Evolutionary conservation across 2,113 vertebrate genomes (phyloP).

Genomic region (Oncorhynchus tshawytscha): DNA sequence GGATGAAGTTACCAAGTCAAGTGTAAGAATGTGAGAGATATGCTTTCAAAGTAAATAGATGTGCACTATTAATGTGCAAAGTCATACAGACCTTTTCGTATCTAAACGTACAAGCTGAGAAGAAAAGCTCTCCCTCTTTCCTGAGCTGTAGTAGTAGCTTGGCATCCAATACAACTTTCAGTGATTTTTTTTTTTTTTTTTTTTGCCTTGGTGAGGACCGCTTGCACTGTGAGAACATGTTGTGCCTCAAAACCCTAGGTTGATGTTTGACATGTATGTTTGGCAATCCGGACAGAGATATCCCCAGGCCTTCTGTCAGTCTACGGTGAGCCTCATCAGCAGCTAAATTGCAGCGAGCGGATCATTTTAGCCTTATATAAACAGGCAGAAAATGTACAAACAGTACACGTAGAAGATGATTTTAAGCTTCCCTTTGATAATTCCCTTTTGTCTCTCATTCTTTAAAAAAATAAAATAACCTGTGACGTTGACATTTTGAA

Average conservation of each 20-base stretch:
- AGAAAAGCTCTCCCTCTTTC: too few species aligned
- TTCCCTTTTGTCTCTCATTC: slow-evolving; percentile 16
- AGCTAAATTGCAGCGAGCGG: slow-evolving; percentile 37
- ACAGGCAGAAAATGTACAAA: not conserved
- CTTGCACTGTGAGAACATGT: slow-evolving; percentile 21
- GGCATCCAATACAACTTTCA: not conserved
- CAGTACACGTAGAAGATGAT: slow-evolving; percentile 9
- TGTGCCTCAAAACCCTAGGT: not conserved
- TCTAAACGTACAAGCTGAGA: slow-evolving; percentile 46
- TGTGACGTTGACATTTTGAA: slow-evolving; percentile 22
- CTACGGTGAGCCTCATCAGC: slow-evolving; percentile 13
- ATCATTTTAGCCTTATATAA: slow-evolving; percentile 39
- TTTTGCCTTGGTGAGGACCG: not conserved
- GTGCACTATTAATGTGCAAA: slow-evolving; percentile 54
- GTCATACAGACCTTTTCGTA: slow-evolving; percentile 59
- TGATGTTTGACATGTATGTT: slow-evolving; percentile 16
- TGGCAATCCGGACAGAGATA: slow-evolving; percentile 38
- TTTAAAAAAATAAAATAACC: slow-evolving; percentile 15
- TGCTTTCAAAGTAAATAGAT: slow-evolving; percentile 71
- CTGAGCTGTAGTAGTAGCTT: not conserved
- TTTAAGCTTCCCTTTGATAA: slow-evolving; percentile 13
- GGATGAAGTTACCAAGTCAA: slow-evolving; percentile 71
- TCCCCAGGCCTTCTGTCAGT: slow-evolving; percentile 8
- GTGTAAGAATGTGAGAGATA: slow-evolving; percentile 68
- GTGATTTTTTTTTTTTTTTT: not conserved